Base-by-base conservation (phyloP, 2,797 vertebrate genomes). In the Sebastes alutus region DNA sequence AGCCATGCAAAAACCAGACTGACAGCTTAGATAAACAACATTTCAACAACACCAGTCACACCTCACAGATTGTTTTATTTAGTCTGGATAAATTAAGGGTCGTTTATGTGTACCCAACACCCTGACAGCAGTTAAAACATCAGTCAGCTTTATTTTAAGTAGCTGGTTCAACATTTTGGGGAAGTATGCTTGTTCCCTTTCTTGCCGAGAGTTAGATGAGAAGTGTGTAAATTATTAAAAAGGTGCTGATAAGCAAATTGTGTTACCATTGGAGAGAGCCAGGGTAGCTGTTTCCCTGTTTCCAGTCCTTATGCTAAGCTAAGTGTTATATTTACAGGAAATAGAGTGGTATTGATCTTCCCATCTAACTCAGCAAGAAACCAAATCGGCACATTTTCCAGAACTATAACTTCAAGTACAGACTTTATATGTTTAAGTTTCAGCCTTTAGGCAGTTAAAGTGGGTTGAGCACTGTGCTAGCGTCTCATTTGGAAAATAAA, bases 401-500 rank as follows among this genome's bases (percentile, higher is more conserved):
- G 61, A 56, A 46, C n/a, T 14, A 22, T 10, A 35, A 10, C 52
- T 75, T 62, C 3, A 38, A 70, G 11, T 30, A 12, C 29, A 42
- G n/a, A 20, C 5, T 56, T 58, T 3, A 70, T 55, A 18, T 46
- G 20, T 82, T 25, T 49, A 52, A 14, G 1, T 59, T 7, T 55
- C 18, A 35, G 25, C 33, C 59, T 56, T 55, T 22, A 70, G 62
- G 32, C 61, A 49, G 22, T 73, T 27, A 7, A 38, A 71, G 66
- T 46, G 8, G 54, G 20, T 33, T 35, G 18, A 82, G 22, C 32
- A 52, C 7, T 58, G 60, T n/a, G 32, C 30, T 11, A 59, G 22
- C 62, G 14, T 75, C 55, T 74, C 23, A 18, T 66, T 60, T 49
- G n/a, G 6, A 67, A 78, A 82, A 65, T 32, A 67, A 74, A 67